Conservation (phyloP, 2,113 vertebrate genomes). For the Catharus minimus region DNA sequence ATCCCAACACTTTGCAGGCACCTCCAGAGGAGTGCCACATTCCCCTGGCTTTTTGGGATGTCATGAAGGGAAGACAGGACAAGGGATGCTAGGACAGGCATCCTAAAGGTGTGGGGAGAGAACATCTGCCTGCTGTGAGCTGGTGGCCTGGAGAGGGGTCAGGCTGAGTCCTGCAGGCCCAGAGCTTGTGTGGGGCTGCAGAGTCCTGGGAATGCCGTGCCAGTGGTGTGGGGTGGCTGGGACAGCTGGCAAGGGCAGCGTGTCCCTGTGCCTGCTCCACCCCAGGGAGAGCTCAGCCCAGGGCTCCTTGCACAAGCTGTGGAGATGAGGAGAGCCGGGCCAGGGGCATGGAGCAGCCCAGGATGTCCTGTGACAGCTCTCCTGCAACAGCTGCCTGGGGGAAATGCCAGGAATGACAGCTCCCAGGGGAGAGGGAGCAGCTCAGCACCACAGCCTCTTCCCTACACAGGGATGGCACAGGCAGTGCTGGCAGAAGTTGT, state of each 20-base stretch:
- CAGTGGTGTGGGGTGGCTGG: not conserved
- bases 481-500: rapidly evolving
- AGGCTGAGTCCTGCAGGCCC: not conserved
- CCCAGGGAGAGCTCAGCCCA: not conserved
- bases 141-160: not conserved
- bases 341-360: not conserved
- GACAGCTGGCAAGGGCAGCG: not conserved
- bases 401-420: not conserved
- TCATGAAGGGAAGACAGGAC: not conserved
- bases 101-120: not conserved
- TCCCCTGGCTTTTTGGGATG: not conserved
- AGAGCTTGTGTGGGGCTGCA: not conserved
- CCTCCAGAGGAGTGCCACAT: not conserved
- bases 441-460: rapidly evolving
- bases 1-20: not conserved
- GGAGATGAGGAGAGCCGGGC: not conserved
- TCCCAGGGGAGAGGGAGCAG: not conserved
- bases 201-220: not conserved
- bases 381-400: not conserved
- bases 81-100: not conserved
- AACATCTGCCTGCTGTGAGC: not conserved
- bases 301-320: conserved; percentile 1
- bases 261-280: not conserved
- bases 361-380: not conserved
- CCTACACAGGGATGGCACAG: not conserved